Conservation (phyloP, 2,888 invertebrate genomes). For the Bembecia ichneumoniformis region DNA sequence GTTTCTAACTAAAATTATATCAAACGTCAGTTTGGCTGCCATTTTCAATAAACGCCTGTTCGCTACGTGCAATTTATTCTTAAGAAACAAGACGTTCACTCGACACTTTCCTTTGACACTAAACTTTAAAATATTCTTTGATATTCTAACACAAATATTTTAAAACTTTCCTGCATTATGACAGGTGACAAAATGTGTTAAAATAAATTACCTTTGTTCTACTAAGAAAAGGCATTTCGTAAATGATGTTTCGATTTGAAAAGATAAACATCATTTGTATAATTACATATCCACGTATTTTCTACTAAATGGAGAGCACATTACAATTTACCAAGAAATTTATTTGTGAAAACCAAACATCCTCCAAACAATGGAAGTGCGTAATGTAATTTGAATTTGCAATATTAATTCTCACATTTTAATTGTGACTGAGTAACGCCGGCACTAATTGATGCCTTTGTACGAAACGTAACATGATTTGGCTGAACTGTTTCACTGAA, state of each 20-base stretch:
- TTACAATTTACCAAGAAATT: too few species aligned
- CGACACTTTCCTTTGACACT: not conserved
- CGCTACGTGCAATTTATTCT: not conserved
- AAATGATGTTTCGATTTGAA: too few species aligned
- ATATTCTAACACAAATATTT: too few species aligned
- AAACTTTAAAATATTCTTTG: not conserved
- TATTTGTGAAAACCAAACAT: too few species aligned
- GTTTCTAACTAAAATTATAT: not conserved
- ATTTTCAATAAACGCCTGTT: not conserved
- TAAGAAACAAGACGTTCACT: not conserved
- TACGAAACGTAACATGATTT: too few species aligned
- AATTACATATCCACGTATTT: too few species aligned
- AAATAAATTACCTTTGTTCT: too few species aligned
- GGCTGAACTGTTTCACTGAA: too few species aligned
- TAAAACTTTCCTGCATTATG: not conserved
- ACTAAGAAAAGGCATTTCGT: too few species aligned
- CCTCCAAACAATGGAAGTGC: not conserved
- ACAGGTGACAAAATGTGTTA: not conserved
- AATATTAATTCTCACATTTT: not conserved
- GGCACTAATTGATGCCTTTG: too few species aligned
- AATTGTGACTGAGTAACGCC: not conserved
- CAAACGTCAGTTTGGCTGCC: not conserved
- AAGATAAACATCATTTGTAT: too few species aligned
- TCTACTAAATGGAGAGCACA: too few species aligned
- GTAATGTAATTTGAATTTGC: not conserved